Evolutionary conservation across 1,140 invertebrate genomes (phyloP).

Genomic region (Idris sp.): DNA sequence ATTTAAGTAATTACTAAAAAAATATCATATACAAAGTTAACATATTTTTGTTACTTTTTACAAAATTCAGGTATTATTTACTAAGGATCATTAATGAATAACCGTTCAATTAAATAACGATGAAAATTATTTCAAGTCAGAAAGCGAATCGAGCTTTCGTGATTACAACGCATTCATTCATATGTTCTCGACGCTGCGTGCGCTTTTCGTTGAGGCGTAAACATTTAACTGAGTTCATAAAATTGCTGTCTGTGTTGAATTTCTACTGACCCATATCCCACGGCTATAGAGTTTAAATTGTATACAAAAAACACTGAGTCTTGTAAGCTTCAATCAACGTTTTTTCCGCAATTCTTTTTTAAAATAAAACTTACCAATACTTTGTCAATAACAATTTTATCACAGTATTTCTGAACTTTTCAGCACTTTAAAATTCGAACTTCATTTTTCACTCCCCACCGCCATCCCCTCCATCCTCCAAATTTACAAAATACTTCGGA

Average conservation of each 20-base stretch:
- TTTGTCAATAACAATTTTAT: background rate
- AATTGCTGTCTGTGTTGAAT: slow-evolving; percentile 23
- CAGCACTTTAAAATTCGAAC: background rate
- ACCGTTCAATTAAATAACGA: too few relatives aligned
- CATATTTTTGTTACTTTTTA: too few relatives aligned
- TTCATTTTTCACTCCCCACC: slow-evolving; percentile 36
- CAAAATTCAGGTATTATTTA: too few relatives aligned
- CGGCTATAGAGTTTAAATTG: slow-evolving; percentile 34
- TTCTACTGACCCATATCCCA: slow-evolving; percentile 54
- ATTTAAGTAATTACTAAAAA: too few relatives aligned
- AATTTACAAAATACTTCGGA: slow-evolving; percentile 23
- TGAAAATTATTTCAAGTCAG: too few relatives aligned
- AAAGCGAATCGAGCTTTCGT: slow-evolving; percentile 5
- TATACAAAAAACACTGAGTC: slow-evolving; percentile 35
- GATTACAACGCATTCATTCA: slow-evolving; percentile 10
- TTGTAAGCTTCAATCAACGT: too few relatives aligned
- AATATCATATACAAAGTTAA: too few relatives aligned
- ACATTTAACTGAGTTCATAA: slow-evolving; percentile 24
- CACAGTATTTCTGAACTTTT: slow-evolving; percentile 6
- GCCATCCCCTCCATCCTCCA: slow-evolving; percentile 54
- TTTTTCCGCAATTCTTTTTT: slow-evolving; percentile 13
- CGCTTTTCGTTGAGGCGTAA: slow-evolving; percentile 24
- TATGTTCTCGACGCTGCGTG: slow-evolving; percentile 20
- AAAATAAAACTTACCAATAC: background rate
- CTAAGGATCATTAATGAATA: too few relatives aligned